Evolutionary conservation across 2,113 vertebrate species (phyloP).

Genomic region (Carassius carassius): DNA sequence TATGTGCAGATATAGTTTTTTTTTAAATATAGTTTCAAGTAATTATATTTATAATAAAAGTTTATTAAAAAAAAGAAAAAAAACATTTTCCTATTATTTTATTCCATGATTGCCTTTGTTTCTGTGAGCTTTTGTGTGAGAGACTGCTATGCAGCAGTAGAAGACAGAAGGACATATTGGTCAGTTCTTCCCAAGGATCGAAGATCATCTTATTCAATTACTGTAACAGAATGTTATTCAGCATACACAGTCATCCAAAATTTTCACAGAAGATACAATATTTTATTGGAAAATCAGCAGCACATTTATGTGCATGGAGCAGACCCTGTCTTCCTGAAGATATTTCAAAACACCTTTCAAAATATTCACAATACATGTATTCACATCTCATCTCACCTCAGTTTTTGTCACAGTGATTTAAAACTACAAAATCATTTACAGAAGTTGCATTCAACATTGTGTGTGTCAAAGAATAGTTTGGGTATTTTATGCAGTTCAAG

Average conservation of each 20-base stretch:
- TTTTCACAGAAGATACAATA: not conserved
- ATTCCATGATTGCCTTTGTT: no score
- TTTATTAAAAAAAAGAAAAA: no score
- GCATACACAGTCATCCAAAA: not conserved
- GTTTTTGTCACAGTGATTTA: not conserved
- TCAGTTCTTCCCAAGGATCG: not conserved
- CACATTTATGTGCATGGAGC: not conserved
- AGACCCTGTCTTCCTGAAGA: not conserved
- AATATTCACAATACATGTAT: not conserved
- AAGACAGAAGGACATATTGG: no score
- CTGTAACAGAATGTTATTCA: not conserved
- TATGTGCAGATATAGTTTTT: no score
- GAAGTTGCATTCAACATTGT: not conserved
- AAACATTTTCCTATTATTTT: no score
- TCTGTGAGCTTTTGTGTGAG: no score
- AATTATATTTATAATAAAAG: no score
- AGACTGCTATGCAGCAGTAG: no score
- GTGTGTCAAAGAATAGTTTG: not conserved
- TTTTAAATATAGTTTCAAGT: no score
- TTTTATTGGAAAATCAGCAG: conserved; percentile 5
- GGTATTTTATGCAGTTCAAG: not conserved
- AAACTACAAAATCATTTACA: not conserved
- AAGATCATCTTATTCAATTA: not conserved
- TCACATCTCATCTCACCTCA: not conserved
- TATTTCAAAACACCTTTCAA: not conserved